Conservation (phyloP, 2,113 vertebrate genomes). For the Asarcornis scutulata region DNA sequence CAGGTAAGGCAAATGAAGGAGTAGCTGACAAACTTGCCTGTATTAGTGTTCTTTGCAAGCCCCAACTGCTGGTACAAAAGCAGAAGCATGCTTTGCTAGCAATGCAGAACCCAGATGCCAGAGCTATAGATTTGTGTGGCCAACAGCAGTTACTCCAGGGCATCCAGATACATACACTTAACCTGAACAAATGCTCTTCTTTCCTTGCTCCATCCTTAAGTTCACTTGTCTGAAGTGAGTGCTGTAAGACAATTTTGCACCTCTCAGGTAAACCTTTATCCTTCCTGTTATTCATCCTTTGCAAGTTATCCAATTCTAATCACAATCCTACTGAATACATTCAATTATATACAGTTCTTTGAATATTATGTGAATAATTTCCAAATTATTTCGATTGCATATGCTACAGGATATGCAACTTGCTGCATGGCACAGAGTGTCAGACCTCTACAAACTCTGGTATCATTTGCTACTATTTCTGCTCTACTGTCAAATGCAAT, state of each 20-base stretch:
- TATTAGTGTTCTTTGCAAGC: neutral
- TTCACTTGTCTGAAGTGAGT: neutral
- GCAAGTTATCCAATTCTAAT: neutral
- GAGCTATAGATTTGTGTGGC: neutral
- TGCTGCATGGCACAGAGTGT: neutral
- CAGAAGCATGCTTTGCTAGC: fast-evolving
- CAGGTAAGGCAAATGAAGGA: neutral
- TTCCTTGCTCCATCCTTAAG: neutral
- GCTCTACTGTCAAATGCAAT: neutral
- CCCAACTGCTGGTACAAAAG: neutral
- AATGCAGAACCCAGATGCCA: neutral
- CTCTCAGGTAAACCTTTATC: neutral
- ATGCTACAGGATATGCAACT: neutral
- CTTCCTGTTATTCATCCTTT: neutral
- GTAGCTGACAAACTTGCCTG: fast-evolving
- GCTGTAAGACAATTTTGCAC: neutral
- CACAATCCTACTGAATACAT: neutral
- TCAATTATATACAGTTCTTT: neutral
- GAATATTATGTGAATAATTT: neutral
- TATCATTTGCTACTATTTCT: neutral
- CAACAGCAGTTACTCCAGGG: neutral
- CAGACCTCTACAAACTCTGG: neutral
- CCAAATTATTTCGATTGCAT: neutral
- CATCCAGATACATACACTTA: neutral
- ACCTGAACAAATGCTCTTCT: neutral